phyloP scores from a whole-genome alignment of 2,888 invertebrate species.

The Dasysyrphus albostriatus region DNA sequence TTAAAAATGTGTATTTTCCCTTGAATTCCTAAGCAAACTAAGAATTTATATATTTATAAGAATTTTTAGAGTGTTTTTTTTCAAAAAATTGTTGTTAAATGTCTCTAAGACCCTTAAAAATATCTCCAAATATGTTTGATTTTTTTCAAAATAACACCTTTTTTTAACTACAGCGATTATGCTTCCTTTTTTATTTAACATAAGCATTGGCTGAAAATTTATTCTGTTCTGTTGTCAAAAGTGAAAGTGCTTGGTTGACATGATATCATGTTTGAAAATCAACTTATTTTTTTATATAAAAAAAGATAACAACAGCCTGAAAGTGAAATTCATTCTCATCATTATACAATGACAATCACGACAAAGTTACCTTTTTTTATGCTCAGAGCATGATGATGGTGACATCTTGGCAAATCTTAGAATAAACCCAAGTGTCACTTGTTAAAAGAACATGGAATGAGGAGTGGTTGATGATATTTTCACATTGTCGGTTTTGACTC shows the following conservation, averaged over 20 bases:
- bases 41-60: too few species aligned
- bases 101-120: too few species aligned
- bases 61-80: too few species aligned
- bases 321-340: conserved; percentile 48
- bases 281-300: not conserved
- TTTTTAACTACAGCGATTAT: not conserved
- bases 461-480: conserved; percentile 55
- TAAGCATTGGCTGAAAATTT: not conserved
- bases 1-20: too few species aligned
- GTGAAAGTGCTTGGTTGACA: conserved; percentile 27
- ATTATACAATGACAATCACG: conserved; percentile 36
- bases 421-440: conserved; percentile 63
- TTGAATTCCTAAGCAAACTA: too few species aligned
- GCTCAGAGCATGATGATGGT: conserved; percentile 19
- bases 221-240: conserved; percentile 28
- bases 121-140: not conserved
- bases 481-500: conserved; percentile 31
- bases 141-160: not conserved
- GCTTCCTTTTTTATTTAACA: not conserved
- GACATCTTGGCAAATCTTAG: conserved; percentile 71
- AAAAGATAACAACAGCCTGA: conserved; percentile 25
- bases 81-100: too few species aligned
- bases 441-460: conserved; percentile 38
- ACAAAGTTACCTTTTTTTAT: conserved; percentile 37
- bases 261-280: conserved; percentile 26